A percentile compares a stretch with the other conserved stretches of the same genome.
phyloP scores from a whole-genome alignment of 2,888 invertebrate species.

The Limnephilus rhombicus region DNA sequence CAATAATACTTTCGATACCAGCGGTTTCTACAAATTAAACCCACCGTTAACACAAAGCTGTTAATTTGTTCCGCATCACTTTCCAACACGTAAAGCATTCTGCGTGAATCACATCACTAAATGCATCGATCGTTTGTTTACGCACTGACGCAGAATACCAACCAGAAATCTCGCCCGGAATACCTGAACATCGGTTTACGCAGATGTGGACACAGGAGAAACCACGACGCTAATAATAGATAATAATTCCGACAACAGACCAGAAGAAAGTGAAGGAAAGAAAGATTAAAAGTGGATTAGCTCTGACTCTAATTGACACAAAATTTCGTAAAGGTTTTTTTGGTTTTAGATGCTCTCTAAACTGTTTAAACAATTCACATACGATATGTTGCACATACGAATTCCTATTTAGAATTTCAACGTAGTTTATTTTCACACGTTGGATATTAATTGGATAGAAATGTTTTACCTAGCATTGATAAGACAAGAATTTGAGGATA shows the following conservation, averaged over 20 bases:
- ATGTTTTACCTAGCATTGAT: not conserved
- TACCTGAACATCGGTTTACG: not conserved
- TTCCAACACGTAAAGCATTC: not conserved
- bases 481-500: not conserved
- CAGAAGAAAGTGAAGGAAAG: not conserved
- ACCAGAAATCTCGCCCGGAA: not conserved
- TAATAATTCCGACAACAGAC: not conserved
- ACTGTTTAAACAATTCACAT: not conserved
- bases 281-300: slow-evolving; percentile 1
- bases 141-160: not conserved
- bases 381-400: not conserved
- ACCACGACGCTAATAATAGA: not conserved
- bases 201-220: not conserved
- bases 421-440: not conserved
- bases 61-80: not conserved
- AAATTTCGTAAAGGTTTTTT: not conserved
- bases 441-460: not conserved
- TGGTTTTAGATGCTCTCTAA: not conserved
- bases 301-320: not conserved
- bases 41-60: not conserved
- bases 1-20: not conserved
- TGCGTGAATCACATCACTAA: not conserved
- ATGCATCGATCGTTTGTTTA: not conserved
- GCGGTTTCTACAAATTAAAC: not conserved
- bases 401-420: not conserved